A percentile compares a stretch with the other conserved stretches of the same genome.
phyloP scores from a whole-genome alignment of 2,888 invertebrate genomes.

The Alloplasta piceator region DNA sequence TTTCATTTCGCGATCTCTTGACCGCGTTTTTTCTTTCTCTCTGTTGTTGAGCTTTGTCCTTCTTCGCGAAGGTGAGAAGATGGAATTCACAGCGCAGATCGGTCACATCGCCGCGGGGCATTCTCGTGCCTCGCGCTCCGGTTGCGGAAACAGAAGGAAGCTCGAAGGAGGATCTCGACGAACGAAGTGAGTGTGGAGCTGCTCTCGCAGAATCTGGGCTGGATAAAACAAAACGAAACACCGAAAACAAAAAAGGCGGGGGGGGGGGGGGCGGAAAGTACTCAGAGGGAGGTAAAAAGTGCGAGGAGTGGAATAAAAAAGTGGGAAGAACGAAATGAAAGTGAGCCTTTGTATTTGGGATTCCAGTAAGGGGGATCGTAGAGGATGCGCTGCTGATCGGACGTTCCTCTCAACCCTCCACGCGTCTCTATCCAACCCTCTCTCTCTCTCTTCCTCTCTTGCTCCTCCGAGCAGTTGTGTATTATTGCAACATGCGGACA shows the following conservation, averaged over 20 bases:
- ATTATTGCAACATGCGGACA: slow-evolving; percentile 59
- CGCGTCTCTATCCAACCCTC: slow-evolving; percentile 44
- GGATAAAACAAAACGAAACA: slow-evolving; percentile 37
- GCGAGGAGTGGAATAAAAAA: slow-evolving; percentile 41
- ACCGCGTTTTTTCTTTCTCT: too few species aligned
- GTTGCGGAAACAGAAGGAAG: too few species aligned
- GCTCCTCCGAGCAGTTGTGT: slow-evolving; percentile 56
- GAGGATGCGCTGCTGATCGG: slow-evolving; percentile 63
- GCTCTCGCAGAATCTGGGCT: slow-evolving; percentile 33
- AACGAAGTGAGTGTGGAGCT: too few species aligned
- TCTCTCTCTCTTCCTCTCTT: slow-evolving; percentile 57
- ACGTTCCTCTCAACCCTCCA: slow-evolving; percentile 34
- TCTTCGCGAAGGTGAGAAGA: too few species aligned
- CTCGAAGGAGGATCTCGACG: too few species aligned
- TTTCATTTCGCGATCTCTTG: too few species aligned
- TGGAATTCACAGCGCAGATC: too few species aligned
- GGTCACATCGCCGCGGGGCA: too few species aligned
- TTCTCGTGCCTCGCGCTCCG: too few species aligned
- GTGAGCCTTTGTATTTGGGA: slow-evolving; percentile 79
- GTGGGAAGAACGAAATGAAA: slow-evolving; percentile 83
- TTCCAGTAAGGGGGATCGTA: slow-evolving; percentile 66
- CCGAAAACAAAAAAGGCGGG: slow-evolving; percentile 13
- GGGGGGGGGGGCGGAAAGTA: slow-evolving; percentile 17
- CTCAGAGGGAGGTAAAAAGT: slow-evolving; percentile 2
- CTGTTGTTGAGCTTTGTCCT: too few species aligned